These are phyloP conservation scores for Macrosiphum euphorbiae DNA, from an alignment of 2,888 invertebrate species.

Conservation along the genomic window DNA sequence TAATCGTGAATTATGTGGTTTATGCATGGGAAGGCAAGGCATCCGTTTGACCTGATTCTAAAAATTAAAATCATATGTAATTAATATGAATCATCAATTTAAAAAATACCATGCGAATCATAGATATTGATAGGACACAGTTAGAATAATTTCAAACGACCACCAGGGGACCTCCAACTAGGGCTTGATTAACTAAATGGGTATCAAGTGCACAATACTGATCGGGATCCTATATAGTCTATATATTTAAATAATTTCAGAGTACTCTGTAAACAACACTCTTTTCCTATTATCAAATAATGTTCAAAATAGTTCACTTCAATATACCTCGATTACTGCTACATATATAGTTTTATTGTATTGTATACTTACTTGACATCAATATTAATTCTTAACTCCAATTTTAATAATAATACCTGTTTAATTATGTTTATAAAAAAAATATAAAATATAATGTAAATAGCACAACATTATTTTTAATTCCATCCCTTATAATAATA, in stretches of 20 bases:
- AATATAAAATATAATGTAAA: not conserved
- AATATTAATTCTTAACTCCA: not conserved
- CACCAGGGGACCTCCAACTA: not conserved
- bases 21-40: not conserved
- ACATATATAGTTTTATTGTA: not conserved
- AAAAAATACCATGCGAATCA: not conserved
- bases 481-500: not conserved
- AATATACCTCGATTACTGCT: not conserved
- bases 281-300: not conserved
- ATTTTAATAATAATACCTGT: not conserved
- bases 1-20: not conserved
- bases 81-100: not conserved
- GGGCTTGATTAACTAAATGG: not conserved
- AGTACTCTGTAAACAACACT: not conserved
- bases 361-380: not conserved
- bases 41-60: not conserved
- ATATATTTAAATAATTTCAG: not conserved
- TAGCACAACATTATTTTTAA: not conserved
- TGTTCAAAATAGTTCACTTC: not conserved
- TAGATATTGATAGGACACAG: not conserved
- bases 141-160: not conserved
- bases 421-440: not conserved
- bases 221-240: not conserved
- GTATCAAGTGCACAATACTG: not conserved
- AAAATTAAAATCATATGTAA: not conserved